Conservation (phyloP, 2,797 vertebrate genomes). For the Pangasius krempfi region DNA sequence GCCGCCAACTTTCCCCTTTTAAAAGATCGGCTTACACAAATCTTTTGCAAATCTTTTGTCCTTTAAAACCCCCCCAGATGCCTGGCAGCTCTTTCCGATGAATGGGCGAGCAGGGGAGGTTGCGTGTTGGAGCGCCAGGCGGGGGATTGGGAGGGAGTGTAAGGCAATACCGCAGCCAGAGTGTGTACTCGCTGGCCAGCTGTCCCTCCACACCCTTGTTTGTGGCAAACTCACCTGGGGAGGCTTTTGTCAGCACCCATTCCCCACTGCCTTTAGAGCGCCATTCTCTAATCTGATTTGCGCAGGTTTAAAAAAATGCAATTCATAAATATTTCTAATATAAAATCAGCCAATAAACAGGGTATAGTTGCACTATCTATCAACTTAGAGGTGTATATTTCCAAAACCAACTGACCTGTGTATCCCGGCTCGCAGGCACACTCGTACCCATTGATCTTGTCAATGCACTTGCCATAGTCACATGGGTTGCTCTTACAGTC, state of each 20-base stretch:
- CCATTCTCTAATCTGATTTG: conserved; percentile 6
- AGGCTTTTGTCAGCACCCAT: conserved; percentile 44
- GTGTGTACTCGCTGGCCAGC: conserved; percentile 73
- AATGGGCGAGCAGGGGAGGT: conserved; percentile 64
- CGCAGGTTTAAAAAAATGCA: not conserved
- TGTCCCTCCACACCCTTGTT: conserved; percentile 66
- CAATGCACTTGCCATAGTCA: conserved; percentile 89
- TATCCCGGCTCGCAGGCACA: conserved; percentile 91
- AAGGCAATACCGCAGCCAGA: conserved; percentile 74
- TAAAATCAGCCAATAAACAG: not conserved
- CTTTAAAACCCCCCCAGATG: conserved; percentile 61
- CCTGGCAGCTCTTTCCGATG: conserved; percentile 66
- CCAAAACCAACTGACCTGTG: conserved; percentile 78
- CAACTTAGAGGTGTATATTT: not conserved
- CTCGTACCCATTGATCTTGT: conserved; percentile 93
- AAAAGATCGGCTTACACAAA: conserved; percentile 85
- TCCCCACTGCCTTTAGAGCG: conserved; percentile 6
- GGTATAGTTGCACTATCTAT: not conserved
- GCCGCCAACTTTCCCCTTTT: conserved; percentile 73
- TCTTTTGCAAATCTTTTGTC: conserved; percentile 80
- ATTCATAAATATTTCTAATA: not conserved
- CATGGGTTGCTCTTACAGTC: conserved; percentile 93
- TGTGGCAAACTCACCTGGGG: conserved; percentile 60
- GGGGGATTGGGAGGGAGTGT: conserved; percentile 70
- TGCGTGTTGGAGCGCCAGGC: conserved; percentile 70